A percentile compares a stretch with the other conserved stretches of the same genome.
Evolutionary conservation across 2,888 invertebrate species (phyloP).

Genomic region (Julus scandinavius): DNA sequence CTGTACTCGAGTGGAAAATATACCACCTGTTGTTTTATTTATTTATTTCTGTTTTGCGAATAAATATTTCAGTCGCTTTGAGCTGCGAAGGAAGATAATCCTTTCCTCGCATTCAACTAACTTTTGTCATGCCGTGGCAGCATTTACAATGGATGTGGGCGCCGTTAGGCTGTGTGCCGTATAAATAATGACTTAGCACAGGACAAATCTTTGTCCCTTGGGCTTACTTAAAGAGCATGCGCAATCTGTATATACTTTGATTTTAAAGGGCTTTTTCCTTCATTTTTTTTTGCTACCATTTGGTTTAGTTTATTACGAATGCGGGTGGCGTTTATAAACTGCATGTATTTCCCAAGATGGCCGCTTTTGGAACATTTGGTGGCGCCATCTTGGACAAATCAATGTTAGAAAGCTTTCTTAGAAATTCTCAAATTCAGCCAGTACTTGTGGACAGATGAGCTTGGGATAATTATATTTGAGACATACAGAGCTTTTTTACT

Average conservation of each 20-base stretch:
- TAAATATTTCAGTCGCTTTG: not conserved
- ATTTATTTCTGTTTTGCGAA: not conserved
- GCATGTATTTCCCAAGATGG: no score
- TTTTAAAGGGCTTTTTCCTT: not conserved
- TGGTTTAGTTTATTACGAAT: no score
- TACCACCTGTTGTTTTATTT: slow-evolving; percentile 29
- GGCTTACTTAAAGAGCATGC: not conserved
- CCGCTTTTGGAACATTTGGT: no score
- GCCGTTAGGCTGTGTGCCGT: not conserved
- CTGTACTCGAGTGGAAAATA: not conserved
- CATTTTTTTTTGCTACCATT: no score
- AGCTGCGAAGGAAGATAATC: not conserved
- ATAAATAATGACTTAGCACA: not conserved
- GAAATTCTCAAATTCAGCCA: no score
- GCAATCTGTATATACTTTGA: not conserved
- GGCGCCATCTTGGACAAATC: no score
- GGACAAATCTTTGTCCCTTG: not conserved
- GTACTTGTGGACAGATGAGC: no score
- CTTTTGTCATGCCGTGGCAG: not conserved
- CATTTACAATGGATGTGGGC: not conserved
- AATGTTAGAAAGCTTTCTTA: no score
- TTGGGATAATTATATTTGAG: no score
- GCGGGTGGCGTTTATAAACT: no score
- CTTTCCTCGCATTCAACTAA: slow-evolving; percentile 10
- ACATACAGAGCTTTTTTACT: no score